Evolutionary conservation across 1,140 invertebrate species (phyloP), one percentile per base, ranked within the genome.

Genomic region (Penaeus japonicus): DNA sequence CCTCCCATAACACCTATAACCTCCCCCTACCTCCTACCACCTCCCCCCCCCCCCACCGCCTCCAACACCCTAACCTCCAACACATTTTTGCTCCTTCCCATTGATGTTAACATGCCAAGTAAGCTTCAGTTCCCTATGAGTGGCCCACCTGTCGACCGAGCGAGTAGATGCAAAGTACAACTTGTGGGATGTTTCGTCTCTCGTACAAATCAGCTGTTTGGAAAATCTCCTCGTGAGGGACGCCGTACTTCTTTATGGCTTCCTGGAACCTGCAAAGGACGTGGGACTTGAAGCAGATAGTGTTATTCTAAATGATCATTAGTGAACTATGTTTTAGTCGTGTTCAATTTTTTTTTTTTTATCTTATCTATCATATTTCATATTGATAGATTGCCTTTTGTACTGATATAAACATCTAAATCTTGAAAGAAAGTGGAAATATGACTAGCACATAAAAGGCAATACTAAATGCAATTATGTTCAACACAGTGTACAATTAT

Each of bases 121-220:
- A 73, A 53, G 80, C 65, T 20, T 78, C 32, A 15, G 62, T 10
- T 84, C 89, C 89, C 15, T 73, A 85, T 77, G 30, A 39, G 20
- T 27, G 90, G 95, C 96, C 96, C 94, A 99, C 97, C 87, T 97
- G 95, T 94, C 97, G 95, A 32, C 96, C 97, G 62, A 99, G 94
- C 4, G 97, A 95, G 91, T 97, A 97, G 24, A 99, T 93, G 91
- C 96, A 97, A 70, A 98, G 94, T 1, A 97, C 97, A 65, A 99
- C 98, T 95, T 99, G 97, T 84, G 97, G 95, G 93, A 99, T 98
- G 94, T 99, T 99, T 91, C 98, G 95, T 92, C 95, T 96, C 92
- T 99, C 98, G 92, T 98, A 99, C 10, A 99, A 94, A 94, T 99
- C 98, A 54, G 98, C 98, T 0, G 98, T 99, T 93, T 99, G 98